phyloP scores from a whole-genome alignment of 2,797 vertebrate genomes.

The Tapirus indicus region DNA sequence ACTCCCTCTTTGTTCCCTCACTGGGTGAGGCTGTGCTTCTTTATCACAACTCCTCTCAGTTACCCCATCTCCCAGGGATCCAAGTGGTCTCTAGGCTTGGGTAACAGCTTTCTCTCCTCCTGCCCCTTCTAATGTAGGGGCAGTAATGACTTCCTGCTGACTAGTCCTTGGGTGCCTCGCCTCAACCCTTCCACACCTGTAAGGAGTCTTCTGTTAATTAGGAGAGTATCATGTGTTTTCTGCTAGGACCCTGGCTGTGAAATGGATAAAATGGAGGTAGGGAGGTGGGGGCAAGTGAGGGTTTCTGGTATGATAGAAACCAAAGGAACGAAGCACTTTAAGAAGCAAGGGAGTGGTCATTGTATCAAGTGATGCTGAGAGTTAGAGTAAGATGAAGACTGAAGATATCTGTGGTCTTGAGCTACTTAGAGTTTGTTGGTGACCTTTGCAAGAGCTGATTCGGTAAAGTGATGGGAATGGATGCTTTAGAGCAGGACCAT shows the following conservation, averaged over 20 bases:
- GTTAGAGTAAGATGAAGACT: not conserved
- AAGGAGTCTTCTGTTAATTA: not conserved
- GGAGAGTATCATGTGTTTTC: not conserved
- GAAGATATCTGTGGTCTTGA: not conserved
- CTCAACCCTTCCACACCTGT: not conserved
- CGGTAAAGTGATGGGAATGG: not conserved
- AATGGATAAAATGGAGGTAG: not conserved
- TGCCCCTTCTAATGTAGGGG: not conserved
- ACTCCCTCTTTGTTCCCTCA: not conserved
- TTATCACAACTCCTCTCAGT: not conserved
- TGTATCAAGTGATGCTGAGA: not conserved
- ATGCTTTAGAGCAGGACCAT: not conserved
- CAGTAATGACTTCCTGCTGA: not conserved
- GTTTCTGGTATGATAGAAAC: not conserved
- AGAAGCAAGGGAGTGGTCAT: not conserved
- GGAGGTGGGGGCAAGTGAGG: not conserved
- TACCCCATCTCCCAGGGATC: not conserved
- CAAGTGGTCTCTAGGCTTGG: not conserved
- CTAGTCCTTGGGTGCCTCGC: not conserved
- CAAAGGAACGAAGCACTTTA: not conserved
- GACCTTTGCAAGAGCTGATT: not conserved
- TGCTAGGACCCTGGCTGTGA: not conserved
- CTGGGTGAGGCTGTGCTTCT: not conserved
- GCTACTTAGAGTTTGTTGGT: not conserved
- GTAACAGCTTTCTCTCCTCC: not conserved